A percentile compares a stretch with the other conserved stretches of the same genome.
Evolutionary conservation across 2,888 invertebrate species (phyloP).

Genomic region (Dascillus cervinus): DNA sequence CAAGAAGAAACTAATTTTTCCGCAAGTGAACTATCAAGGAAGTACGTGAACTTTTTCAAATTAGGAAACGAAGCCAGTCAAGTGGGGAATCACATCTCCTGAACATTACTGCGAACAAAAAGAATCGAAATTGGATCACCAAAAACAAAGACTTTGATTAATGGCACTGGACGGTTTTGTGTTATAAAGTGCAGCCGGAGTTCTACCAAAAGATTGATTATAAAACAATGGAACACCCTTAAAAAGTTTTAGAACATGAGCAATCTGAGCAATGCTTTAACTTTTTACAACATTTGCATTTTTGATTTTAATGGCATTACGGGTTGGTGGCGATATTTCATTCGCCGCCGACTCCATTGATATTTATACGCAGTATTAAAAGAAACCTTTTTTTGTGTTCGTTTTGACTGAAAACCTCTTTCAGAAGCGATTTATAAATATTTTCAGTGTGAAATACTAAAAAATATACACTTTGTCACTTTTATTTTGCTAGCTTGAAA

Average conservation of each 20-base stretch:
- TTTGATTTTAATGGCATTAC: not conserved
- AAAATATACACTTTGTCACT: conserved; percentile 3
- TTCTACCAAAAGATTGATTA: conserved; percentile 31
- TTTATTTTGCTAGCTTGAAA: conserved; percentile 2
- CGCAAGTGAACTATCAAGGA: too few species aligned
- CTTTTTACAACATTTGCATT: conserved; percentile 6
- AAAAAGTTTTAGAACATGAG: conserved; percentile 10
- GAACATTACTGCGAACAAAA: conserved; percentile 34
- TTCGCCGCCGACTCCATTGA: too few species aligned
- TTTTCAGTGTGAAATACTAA: not conserved
- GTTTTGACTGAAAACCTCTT: too few species aligned
- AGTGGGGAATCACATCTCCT: conserved; percentile 31
- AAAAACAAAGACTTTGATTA: conserved; percentile 42
- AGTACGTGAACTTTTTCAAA: conserved; percentile 26
- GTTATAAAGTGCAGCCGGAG: conserved; percentile 33
- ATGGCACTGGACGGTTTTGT: conserved; percentile 34
- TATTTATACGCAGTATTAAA: too few species aligned
- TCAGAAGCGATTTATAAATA: not conserved
- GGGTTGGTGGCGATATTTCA: too few species aligned
- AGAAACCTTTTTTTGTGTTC: too few species aligned
- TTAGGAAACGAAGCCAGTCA: conserved; percentile 26
- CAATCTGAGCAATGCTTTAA: conserved; percentile 8
- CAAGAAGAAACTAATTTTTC: too few species aligned
- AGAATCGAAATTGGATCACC: conserved; percentile 40
- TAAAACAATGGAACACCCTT: conserved; percentile 23